These are phyloP conservation scores for Prolemur simus DNA, from an alignment of 2,113 vertebrate genomes.

Conservation along the genomic window DNA sequence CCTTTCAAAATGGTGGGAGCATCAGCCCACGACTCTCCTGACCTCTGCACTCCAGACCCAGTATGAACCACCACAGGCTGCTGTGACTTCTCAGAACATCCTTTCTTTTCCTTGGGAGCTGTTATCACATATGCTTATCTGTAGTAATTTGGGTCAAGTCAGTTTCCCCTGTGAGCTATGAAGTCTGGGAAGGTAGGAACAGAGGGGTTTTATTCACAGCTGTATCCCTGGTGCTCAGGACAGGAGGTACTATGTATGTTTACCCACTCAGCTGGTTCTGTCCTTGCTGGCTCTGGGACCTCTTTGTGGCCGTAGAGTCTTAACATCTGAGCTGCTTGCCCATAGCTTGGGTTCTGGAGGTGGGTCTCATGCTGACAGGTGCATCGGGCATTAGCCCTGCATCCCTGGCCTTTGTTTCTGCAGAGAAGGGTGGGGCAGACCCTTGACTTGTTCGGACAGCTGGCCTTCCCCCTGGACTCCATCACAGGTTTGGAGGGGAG, in stretches of 20 bases:
- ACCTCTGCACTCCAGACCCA: neutral
- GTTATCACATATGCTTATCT: neutral
- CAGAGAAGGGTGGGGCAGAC: neutral
- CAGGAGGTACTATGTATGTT: neutral
- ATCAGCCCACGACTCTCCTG: neutral
- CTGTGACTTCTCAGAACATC: neutral
- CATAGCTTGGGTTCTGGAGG: neutral
- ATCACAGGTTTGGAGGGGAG: neutral
- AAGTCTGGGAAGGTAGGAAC: neutral
- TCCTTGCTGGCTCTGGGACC: neutral
- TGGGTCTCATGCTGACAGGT: neutral
- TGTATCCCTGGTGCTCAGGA: neutral
- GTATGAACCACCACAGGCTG: neutral
- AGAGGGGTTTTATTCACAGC: neutral
- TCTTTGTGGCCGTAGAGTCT: neutral
- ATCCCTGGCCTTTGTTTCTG: neutral
- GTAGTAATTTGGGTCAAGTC: neutral
- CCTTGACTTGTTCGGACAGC: neutral
- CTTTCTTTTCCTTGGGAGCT: neutral
- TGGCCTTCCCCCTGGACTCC: neutral
- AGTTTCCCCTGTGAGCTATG: neutral
- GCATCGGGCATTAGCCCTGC: too few relatives aligned
- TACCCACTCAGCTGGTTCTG: neutral
- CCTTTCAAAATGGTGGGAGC: neutral
- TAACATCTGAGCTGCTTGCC: neutral